phyloP scores from a whole-genome alignment of 2,888 invertebrate genomes.

The Ophion obscuratus region DNA sequence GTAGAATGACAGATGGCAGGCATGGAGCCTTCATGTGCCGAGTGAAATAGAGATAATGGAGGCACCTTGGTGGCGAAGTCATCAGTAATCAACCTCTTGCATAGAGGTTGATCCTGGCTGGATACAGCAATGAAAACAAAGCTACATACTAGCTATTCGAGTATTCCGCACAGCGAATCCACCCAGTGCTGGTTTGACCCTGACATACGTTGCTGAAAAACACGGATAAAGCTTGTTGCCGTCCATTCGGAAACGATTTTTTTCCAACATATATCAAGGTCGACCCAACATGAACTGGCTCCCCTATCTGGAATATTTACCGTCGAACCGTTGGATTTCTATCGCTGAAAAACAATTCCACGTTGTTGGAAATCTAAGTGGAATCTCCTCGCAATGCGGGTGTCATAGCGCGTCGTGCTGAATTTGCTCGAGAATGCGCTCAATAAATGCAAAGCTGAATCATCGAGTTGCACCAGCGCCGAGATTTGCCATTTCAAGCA shows the following conservation, averaged over 20 bases:
- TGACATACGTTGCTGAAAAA: background rate
- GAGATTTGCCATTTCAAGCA: background rate
- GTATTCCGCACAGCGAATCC: too few species aligned
- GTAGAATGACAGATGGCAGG: background rate
- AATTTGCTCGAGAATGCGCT: background rate
- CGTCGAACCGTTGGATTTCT: background rate
- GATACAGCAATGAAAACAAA: conserved; percentile 9
- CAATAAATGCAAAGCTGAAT: background rate
- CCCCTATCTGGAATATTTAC: background rate
- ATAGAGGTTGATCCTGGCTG: too few species aligned
- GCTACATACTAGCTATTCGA: background rate
- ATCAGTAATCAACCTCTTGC: conserved; percentile 57
- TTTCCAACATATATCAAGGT: background rate
- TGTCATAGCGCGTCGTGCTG: background rate
- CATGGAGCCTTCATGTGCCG: background rate
- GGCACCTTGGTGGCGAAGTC: conserved; percentile 52
- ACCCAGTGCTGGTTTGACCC: background rate
- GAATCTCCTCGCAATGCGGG: background rate
- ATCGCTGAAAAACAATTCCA: background rate
- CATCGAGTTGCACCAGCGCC: background rate
- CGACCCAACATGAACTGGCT: background rate
- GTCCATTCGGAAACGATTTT: background rate
- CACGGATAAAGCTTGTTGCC: conserved; percentile 1
- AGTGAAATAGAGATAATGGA: conserved; percentile 18
- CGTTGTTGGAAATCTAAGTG: background rate